A percentile compares a stretch with the other conserved stretches of the same genome.
These are phyloP conservation scores for Coracopsis vasa DNA, from an alignment of 2,113 vertebrate genomes.

Conservation along the genomic window DNA sequence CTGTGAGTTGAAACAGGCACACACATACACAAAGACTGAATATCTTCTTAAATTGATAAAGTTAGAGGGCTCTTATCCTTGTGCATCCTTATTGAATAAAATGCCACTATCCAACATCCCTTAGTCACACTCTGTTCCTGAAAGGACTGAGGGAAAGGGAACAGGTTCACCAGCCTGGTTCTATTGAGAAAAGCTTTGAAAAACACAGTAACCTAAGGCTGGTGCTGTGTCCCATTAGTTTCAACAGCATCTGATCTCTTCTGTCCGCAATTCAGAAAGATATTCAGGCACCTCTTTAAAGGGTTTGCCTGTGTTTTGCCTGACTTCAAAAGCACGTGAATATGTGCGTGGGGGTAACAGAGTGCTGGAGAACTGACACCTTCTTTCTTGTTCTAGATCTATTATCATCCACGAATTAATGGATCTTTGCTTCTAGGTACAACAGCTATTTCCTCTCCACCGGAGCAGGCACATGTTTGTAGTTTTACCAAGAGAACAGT, in stretches of 20 bases:
- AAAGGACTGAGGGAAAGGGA: neutral
- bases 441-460: neutral
- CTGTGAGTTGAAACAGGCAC: neutral
- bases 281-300: neutral
- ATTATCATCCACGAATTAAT: neutral
- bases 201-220: neutral
- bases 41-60: neutral
- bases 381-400: neutral
- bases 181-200: neutral
- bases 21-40: neutral
- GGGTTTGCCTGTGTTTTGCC: neutral
- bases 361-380: neutral
- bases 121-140: neutral
- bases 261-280: neutral
- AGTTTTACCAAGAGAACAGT: neutral
- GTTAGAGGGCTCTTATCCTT: neutral
- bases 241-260: neutral
- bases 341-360: accelerated
- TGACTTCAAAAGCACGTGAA: neutral
- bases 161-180: neutral
- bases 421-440: neutral
- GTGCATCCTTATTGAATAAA: neutral
- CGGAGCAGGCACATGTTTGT: neutral
- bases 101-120: neutral
- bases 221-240: neutral